Base-by-base conservation (phyloP, 2,113 vertebrate genomes). In the Nothoprocta pentlandii region DNA sequence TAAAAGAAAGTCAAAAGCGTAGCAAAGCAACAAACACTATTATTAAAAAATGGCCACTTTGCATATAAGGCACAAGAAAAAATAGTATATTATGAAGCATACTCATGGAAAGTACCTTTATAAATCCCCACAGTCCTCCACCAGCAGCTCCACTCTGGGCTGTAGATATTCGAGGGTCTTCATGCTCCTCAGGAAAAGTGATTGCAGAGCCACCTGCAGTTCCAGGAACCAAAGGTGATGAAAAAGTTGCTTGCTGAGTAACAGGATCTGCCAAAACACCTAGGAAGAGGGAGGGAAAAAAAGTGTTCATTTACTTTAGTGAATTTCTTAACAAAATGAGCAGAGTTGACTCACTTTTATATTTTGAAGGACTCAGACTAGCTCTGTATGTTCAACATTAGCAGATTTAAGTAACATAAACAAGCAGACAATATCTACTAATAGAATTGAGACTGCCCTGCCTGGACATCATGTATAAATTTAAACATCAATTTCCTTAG, bases 91-190 rank as follows among this genome's bases (percentile, higher is more conserved):
- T 5, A 0, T 22, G 15, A 62, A 64, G 3, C 3, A 14, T 15
- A 30, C 26, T 90, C 8, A 73, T 86, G 75, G 26, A 7, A 32
- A 83, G 21, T 90, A 99, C 99, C 98, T 99, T 99, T 95, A 99
- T 98, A 90, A 99, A 99, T 2, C 99, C 98, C 99, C 99, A 99
- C 47, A 99, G 96, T 32, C 99, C 99, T 74, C 98, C 98, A 47
- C 97, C 96, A 61, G 98, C 87, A 25, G 75, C 76, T 94, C 85
- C 94, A 47, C 95, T 89, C 22, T 86, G 73, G 89, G 92, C 67
- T 44, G 93, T 16, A 53, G 41, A 87, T 42, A 97, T 81, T 67
- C 98, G 96, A 59, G 98, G 98, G 71, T 99, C 99, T 56, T 99
- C 99, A 4, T 84, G 97, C 23, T 99, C 98, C 79, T 99, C 99